Evolutionary conservation across 2,888 invertebrate genomes (phyloP), one percentile per base, ranked within the genome.

Genomic region (Ctena decussata): DNA sequence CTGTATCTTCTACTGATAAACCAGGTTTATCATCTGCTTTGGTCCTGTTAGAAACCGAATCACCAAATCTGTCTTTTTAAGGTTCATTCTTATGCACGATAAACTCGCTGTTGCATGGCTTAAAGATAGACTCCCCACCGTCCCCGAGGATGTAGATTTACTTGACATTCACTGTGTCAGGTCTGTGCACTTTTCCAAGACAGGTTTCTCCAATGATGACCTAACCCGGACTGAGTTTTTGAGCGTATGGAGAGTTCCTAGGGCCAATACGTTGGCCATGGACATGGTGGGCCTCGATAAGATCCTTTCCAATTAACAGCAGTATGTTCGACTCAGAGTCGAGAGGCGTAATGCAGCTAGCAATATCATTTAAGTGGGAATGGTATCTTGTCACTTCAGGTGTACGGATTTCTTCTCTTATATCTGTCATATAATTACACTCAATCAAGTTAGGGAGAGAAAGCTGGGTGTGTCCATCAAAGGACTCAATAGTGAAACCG

Each of bases 161-260:
- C 30, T 79, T 77, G 2, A 85, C 83, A 78, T 70, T 77, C 18
- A 88, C 72, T n/a, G 11, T 11, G 8, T 80, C 72, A 15, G 82
- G 72, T 37, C n/a, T 53, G 53, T 89, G 89, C 0, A 80, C 57
- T 37, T 87, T 80, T 0, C 82, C 83, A 1, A 89, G 53, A 72
- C 82, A 89, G 12, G 71, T 39, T 27, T 86, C 83, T 39, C 85
- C 90, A 21, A 85, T 53, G 2, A 86, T 73, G 0, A 89, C 84
- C 84, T 84, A 85, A 8, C 83, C 86, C 1, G 87, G 49, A 15
- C 24, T 46, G 0, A 86, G 60, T 60, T 37, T 46, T 46, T 86
- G 86, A 0, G 82, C 85, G 71, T 72, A 87, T 0, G 86, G 87
- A 15, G 89, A 53, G 8, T 53, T 65, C 2, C 11, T 6, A 21